Percentiles rank a stretch among this genome's conserved stretches.
These are phyloP conservation scores for Rotaria socialis DNA, from an alignment of 2,888 invertebrate species.

Conservation along the genomic window DNA sequence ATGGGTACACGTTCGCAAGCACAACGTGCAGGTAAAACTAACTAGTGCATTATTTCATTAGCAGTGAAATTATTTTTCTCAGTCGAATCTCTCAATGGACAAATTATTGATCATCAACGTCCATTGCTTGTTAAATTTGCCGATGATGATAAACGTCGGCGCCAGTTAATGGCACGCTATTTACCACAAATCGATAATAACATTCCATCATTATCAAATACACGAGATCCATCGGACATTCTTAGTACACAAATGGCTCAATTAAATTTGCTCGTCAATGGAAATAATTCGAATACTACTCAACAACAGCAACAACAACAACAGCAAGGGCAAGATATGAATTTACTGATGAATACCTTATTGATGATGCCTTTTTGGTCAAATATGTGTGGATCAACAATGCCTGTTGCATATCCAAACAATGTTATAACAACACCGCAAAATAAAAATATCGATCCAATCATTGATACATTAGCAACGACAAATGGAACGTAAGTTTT, in stretches of 20 bases:
- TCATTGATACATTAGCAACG: not conserved
- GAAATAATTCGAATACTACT: not conserved
- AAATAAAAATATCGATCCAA: not conserved
- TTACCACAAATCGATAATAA: not conserved
- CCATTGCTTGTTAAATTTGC: conserved; percentile 44
- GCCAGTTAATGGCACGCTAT: conserved; percentile 10
- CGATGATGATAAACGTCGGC: conserved; percentile 38
- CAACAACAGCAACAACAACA: not conserved
- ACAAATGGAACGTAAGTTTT: not conserved
- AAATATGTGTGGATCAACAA: not conserved
- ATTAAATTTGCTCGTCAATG: not conserved
- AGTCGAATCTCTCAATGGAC: not conserved
- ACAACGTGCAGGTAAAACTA: conserved; percentile 38
- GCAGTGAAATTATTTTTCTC: too few species aligned
- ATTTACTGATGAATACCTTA: not conserved
- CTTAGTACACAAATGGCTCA: not conserved
- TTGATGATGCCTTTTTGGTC: conserved; percentile 22
- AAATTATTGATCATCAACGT: conserved; percentile 21
- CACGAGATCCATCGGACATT: not conserved
- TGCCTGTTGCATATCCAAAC: not conserved
- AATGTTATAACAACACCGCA: not conserved
- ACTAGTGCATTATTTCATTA: too few species aligned
- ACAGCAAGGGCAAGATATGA: conserved; percentile 4
- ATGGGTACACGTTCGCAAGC: conserved; percentile 45
- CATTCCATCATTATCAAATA: not conserved